Base-by-base conservation (phyloP, 2,888 invertebrate genomes). In the Eupithecia subfuscata region DNA sequence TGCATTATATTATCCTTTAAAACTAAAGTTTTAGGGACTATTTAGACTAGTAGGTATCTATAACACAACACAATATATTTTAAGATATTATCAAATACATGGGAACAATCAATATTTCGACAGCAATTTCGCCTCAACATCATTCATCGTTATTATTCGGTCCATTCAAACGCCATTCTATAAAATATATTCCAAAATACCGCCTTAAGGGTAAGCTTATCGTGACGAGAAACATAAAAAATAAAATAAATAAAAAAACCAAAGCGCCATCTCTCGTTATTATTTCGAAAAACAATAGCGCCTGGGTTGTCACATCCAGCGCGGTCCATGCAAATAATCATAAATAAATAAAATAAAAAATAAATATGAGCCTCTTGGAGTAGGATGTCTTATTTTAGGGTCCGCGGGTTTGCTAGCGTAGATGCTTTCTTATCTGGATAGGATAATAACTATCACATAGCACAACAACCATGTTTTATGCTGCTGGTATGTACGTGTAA, bases 341-440 rank as follows among this genome's bases (percentile, higher is more conserved):
- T 93, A 93, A 94, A 95, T 94, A 93, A 94, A 94, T 93, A 92
- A 94, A 93, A 90, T 90, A 92, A 93, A 94, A 94, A 93, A 93
- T 91, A 92, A 92, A 93, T 93, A 93, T 93, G 93, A 93, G 87
- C 83, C 83, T 83, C 83, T 84, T 80, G 76, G 82, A 80, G 82
- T 79, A 81, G 85, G 92, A 94, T 88, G 91, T 94, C 94, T 94
- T 94, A 92, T 94, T 94, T 92, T 91, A 88, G 85, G 88, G 89
- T 45, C 82, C 84, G 85, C 84, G 83, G 8, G 87, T 85, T 85
- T 79, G 83, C 84, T 87, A 86, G 79, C 84, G 71, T 52, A 63
- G 90, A 88, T 77, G 9, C 83, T 64, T 8, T 45, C 34, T 0
- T 2, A 52, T 25, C 69, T 77, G 65, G 77, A 77, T 65, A 25